phyloP scores from a whole-genome alignment of 2,888 invertebrate species.

The Frankliniella intonsa region DNA sequence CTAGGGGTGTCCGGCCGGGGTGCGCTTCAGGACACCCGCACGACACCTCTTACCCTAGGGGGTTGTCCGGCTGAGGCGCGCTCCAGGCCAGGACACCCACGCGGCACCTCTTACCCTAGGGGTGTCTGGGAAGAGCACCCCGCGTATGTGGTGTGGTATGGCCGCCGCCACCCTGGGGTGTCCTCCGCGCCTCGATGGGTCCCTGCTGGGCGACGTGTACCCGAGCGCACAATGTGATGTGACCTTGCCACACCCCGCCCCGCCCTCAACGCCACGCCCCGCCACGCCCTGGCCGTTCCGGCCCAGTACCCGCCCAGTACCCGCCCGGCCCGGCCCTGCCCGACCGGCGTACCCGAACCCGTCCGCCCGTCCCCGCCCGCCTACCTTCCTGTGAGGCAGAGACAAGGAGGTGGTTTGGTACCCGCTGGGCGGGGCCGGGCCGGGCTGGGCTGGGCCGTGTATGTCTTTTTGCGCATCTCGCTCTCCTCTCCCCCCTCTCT shows the following conservation, averaged over 20 bases:
- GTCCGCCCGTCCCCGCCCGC: neutral
- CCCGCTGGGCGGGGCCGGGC: no score
- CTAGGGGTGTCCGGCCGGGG: no score
- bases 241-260: slow-evolving; percentile 8
- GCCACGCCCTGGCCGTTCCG: slow-evolving; percentile 10
- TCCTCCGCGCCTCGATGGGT: neutral
- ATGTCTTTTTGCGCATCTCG: no score
- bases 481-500: no score
- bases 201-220: neutral
- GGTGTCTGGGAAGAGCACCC: neutral
- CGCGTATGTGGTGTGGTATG: neutral
- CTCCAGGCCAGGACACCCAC: no score
- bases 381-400: no score
- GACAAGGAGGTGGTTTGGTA: no score
- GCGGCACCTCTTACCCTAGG: neutral
- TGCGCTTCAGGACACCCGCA: no score
- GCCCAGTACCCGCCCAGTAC: neutral
- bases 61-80: no score
- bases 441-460: no score
- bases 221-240: neutral
- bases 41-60: no score
- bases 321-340: neutral
- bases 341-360: neutral
- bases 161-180: neutral
- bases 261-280: neutral